Base-by-base conservation (phyloP, 2,888 invertebrate species). In the Ophraella communa region DNA sequence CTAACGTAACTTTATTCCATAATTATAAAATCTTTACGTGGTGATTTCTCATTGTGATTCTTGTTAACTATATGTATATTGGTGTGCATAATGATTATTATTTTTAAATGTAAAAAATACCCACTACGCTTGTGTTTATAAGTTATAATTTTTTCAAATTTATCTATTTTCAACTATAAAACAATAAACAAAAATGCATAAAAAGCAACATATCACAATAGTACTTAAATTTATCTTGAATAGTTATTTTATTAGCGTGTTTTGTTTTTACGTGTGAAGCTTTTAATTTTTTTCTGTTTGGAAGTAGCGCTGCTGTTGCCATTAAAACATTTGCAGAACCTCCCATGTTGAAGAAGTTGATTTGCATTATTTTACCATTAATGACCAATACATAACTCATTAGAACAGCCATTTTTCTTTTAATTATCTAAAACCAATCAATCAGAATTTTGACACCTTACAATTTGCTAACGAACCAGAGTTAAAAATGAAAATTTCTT, bases 361-460 rank as follows among this genome's bases (percentile, higher is more conserved):
- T 51, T 51, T 27, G 49, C 27, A 27, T 51, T 27, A 51, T 51
- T 51, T 27, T 27, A 51, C 14, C 27, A 24, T 51, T 27, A 27
- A 27, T 49, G 49, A 49, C 24, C 2, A 14, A 27, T 51, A 27
- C 24, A 23, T 17, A 51, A 51, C 49, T 51, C 49, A 51, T 51
- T 51, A 51, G 17, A 11, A 20, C 21, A n/a, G 14, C 49, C 27
- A 39, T 51, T 51, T 51, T 51, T 24, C 49, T 14, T 51, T 51
- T 27, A 55, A 30, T 20, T 30, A 57, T 47, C 35, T 14, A 45
- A 30, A 57, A 57, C 24, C 30, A 52, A 59, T 52, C 35, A 59
- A 59, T 51, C 51, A 59, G 21, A 42, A 17, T 18, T 51, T 39
- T 5, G 59, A 52, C 42, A 59, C 24, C 21, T 24, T 21, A 18